Percentiles rank a stretch among this genome's conserved stretches.
phyloP scores from a whole-genome alignment of 53 echinoderm and acorn worm species.

The Patiria pectinifera region DNA sequence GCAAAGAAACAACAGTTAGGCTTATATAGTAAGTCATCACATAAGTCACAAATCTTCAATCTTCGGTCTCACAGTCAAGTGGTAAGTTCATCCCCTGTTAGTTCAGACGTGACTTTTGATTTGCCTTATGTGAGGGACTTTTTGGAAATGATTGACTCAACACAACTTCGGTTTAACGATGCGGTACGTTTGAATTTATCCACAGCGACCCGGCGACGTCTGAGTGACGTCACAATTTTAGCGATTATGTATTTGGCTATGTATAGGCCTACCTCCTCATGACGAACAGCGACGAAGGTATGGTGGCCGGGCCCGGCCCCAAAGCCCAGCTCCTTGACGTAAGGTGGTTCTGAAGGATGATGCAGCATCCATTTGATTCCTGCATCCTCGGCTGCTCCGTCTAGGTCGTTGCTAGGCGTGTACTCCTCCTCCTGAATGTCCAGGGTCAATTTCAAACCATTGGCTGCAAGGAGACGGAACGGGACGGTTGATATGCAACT shows the following conservation, averaged over 20 bases:
- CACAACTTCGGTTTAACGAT: too few relatives aligned
- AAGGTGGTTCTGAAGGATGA: constrained; percentile 86
- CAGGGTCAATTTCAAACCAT: constrained; percentile 79
- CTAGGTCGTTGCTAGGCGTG: constrained; percentile 87
- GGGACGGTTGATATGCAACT: neutral
- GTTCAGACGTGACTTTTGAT: too few relatives aligned
- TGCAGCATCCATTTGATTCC: constrained; percentile 90
- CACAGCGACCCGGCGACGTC: too few relatives aligned
- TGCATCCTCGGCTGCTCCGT: constrained; percentile 81
- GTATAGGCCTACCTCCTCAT: constrained; percentile 67
- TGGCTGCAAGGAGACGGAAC: constrained; percentile 36
- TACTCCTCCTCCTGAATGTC: constrained; percentile 82
- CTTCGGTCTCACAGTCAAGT: too few relatives aligned
- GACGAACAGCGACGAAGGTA: constrained; percentile 78
- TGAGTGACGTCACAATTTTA: too few relatives aligned
- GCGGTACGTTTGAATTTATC: too few relatives aligned
- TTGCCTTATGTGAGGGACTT: too few relatives aligned
- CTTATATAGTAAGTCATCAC: neutral
- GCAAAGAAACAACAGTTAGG: neutral
- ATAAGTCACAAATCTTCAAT: too few relatives aligned
- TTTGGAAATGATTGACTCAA: too few relatives aligned
- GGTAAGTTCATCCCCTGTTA: too few relatives aligned
- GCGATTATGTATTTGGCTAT: too few relatives aligned
- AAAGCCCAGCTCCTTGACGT: constrained; percentile 88
- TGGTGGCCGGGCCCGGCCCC: constrained; percentile 78